Percentiles rank a stretch among this genome's conserved stretches.
phyloP scores from a whole-genome alignment of 2,888 invertebrate genomes.

The Andrena praecox region DNA sequence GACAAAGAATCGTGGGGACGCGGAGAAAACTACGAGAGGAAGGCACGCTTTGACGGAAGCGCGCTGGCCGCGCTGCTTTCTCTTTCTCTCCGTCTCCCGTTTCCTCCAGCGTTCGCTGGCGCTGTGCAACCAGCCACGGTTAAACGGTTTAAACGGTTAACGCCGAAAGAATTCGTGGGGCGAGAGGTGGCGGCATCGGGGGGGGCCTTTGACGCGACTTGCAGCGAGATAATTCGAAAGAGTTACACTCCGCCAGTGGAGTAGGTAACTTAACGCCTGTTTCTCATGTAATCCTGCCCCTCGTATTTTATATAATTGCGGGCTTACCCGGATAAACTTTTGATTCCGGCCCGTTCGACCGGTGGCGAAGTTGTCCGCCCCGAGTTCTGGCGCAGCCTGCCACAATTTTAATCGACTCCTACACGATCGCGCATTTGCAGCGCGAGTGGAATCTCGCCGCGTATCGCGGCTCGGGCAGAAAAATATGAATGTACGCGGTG shows the following conservation, averaged over 20 bases:
- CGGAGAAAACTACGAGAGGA: constrained; percentile 42
- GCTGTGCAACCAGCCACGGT: constrained; percentile 32
- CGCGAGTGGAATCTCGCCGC: neutral
- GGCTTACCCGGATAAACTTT: no score
- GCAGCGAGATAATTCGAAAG: neutral
- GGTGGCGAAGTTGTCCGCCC: no score
- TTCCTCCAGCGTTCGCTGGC: constrained; percentile 34
- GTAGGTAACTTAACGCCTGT: no score
- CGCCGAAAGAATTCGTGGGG: constrained; percentile 46
- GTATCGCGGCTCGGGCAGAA: constrained; percentile 27
- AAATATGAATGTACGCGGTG: constrained; percentile 43
- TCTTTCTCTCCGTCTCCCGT: constrained; percentile 48
- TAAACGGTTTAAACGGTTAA: constrained; percentile 42
- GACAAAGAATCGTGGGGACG: constrained; percentile 52
- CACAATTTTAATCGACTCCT: neutral
- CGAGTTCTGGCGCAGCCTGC: no score
- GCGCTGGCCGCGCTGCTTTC: constrained; percentile 35
- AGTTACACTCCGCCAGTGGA: neutral
- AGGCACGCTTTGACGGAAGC: constrained; percentile 38
- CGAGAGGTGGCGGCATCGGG: neutral
- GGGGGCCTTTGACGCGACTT: neutral
- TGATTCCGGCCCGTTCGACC: no score
- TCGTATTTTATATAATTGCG: no score
- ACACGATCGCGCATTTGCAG: neutral
- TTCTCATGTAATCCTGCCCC: no score